Conservation (phyloP, 1,140 invertebrate species). For the Sycobia sp. region DNA sequence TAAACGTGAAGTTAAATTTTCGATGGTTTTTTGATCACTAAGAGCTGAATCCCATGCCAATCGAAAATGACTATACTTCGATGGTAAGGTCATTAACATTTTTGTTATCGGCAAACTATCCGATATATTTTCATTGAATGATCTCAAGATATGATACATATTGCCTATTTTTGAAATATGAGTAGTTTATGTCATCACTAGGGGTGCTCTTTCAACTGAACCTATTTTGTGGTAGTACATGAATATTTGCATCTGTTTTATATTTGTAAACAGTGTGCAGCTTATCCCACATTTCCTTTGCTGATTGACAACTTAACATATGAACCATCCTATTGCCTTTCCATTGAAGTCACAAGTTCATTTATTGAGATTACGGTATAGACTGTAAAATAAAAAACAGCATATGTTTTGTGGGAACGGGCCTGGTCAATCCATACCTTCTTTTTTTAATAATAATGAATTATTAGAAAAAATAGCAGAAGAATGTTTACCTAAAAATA, state of each 20-base stretch:
- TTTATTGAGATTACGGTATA: no score
- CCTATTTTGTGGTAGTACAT: conserved; percentile 44
- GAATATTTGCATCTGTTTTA: conserved; percentile 39
- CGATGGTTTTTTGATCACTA: conserved; percentile 35
- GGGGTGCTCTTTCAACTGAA: conserved; percentile 32
- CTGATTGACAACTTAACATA: conserved; percentile 46
- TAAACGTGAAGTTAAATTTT: conserved; percentile 38
- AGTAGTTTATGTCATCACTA: conserved; percentile 27
- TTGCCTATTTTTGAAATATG: conserved; percentile 37
- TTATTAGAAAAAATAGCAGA: no score
- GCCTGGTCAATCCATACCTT: no score
- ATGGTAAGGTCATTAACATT: conserved; percentile 42
- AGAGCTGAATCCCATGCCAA: conserved; percentile 43
- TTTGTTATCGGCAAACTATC: conserved; percentile 43
- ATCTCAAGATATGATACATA: conserved; percentile 34
- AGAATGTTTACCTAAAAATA: no score
- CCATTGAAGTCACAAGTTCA: conserved; percentile 20
- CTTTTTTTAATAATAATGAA: no score
- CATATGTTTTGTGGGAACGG: no score
- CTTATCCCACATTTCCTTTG: conserved; percentile 48
- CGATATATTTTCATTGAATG: conserved; percentile 37
- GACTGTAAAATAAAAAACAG: no score
- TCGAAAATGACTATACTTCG: conserved; percentile 38
- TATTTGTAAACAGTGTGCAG: conserved; percentile 45
- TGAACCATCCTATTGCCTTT: conserved; percentile 39